Percentiles rank a stretch among this genome's conserved stretches.
Conservation (phyloP, 64 coral and sea anemone genomes). For the Acropora tenuis region DNA sequence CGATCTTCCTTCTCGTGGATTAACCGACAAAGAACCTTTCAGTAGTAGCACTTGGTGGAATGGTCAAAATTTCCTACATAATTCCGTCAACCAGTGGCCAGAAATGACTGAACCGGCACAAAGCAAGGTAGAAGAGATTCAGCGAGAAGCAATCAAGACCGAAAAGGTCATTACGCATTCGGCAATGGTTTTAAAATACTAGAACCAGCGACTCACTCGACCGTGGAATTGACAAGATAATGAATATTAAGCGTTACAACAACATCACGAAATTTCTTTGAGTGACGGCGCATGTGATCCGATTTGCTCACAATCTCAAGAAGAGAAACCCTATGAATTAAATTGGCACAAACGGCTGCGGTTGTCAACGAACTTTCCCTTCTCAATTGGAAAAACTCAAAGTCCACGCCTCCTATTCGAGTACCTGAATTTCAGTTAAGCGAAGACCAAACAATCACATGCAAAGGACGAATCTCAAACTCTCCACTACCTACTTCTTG, state of each 20-base stretch:
- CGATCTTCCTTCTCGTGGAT: not conserved
- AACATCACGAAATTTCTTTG: not conserved
- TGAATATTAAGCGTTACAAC: not conserved
- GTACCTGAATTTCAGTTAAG: not conserved
- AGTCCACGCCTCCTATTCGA: conserved; percentile 10
- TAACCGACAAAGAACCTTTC: not conserved
- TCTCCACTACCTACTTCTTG: not conserved
- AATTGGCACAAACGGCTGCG: not conserved
- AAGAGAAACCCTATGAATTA: not conserved
- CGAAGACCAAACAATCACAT: conserved; percentile 7
- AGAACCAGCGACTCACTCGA: too few species aligned
- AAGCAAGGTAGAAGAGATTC: not conserved
- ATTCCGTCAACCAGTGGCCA: not conserved
- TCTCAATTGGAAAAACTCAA: not conserved
- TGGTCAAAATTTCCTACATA: not conserved
- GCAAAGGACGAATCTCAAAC: conserved; percentile 6
- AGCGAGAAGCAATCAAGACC: not conserved
- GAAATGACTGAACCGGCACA: not conserved
- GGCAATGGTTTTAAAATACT: not conserved
- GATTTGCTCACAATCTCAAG: not conserved
- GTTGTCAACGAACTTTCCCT: conserved; percentile 12
- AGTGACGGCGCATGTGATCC: not conserved
- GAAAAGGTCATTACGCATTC: not conserved
- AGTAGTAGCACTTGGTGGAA: not conserved
- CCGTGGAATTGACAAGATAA: too few species aligned